A percentile compares a stretch with the other conserved stretches of the same genome.
Evolutionary conservation across 2,888 invertebrate species (phyloP).

Genomic region (Chrysina gloriosa): DNA sequence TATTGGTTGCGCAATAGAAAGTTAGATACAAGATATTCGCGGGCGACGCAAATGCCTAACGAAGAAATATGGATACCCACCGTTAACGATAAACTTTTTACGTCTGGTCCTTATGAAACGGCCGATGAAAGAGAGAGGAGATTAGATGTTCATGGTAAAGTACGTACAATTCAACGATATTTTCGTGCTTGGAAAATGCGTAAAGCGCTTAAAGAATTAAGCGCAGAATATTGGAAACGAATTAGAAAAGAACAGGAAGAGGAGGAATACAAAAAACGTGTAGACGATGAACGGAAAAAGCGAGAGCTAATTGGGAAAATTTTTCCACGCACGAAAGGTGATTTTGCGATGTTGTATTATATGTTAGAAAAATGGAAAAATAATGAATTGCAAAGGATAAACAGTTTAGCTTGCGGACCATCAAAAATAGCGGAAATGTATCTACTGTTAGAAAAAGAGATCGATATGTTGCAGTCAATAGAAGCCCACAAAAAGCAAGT

Average conservation of each 20-base stretch:
- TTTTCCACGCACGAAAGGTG: constrained; percentile 77
- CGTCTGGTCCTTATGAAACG: constrained; percentile 74
- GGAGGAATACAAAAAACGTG: constrained; percentile 65
- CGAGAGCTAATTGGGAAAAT: constrained; percentile 73
- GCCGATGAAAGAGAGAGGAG: constrained; percentile 72
- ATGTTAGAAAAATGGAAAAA: constrained; percentile 78
- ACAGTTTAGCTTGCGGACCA: constrained; percentile 73
- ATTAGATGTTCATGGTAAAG: constrained; percentile 70
- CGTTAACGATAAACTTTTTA: constrained; percentile 72
- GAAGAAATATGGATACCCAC: constrained; percentile 71
- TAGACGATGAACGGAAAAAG: constrained; percentile 68
- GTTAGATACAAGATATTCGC: constrained; percentile 69
- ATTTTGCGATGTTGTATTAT: constrained; percentile 80
- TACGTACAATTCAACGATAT: constrained; percentile 74
- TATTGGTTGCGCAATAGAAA: constrained; percentile 66
- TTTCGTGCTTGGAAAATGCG: constrained; percentile 71
- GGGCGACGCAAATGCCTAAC: constrained; percentile 73
- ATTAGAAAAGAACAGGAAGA: constrained; percentile 68
- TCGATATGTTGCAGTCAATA: constrained; percentile 75
- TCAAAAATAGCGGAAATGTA: constrained; percentile 78
- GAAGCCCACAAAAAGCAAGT: constrained; percentile 75
- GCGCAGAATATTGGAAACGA: constrained; percentile 66
- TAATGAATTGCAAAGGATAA: constrained; percentile 73
- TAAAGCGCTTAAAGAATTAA: constrained; percentile 66
- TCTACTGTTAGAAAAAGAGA: constrained; percentile 78